Base-by-base conservation (phyloP, 2,888 invertebrate species). In the Oxycera nigricornis region DNA sequence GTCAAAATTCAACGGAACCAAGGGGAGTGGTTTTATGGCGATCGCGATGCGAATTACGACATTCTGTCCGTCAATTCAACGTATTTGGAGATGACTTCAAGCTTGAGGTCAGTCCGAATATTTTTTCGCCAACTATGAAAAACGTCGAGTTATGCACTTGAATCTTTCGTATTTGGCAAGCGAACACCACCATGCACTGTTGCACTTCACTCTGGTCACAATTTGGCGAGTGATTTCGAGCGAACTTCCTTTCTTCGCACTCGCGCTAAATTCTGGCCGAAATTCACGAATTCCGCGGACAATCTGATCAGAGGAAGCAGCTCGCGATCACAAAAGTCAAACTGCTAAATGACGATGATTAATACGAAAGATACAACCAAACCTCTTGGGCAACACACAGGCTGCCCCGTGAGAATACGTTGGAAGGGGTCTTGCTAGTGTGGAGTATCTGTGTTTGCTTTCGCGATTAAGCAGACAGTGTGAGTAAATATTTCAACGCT, bases 1-100 rank as follows among this genome's bases (percentile, higher is more conserved):
- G 65, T 24, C 65, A 3, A 35, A 35, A 39, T 11, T 31, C 65
- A 28, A 65, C 28, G 11, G 41, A 24, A 65, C 20, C 65, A 35
- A 17, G 39, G 65, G 65, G 41, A 65, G 22, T 39, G 26, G 26
- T 65, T 26, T 20, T 20, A 52, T 7, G n/a, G 31, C 20, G 52
- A 30, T 14, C 70, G 55, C 52, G 70, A 17, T 52, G 22, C 20
- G 52, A 31, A 52, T 70, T 70, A 70, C 70, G 70, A 70, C 70
- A 70, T 70, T 70, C 70, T 55, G 55, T 22, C 70, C 70, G 55
- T 22, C 39, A 30, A 22, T 70, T 70, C 31, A 30, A 70, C 70
- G 70, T 30, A 70, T 70, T 70, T 55, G 70, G 70, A 26, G 52
- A 52, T 70, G 70, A 70, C 31, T 70, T 31, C 59, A 59, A 17